Percentiles rank a stretch among this genome's conserved stretches.
These are phyloP conservation scores for Diabrotica balteata DNA, from an alignment of 2,888 invertebrate genomes.

Conservation along the genomic window DNA sequence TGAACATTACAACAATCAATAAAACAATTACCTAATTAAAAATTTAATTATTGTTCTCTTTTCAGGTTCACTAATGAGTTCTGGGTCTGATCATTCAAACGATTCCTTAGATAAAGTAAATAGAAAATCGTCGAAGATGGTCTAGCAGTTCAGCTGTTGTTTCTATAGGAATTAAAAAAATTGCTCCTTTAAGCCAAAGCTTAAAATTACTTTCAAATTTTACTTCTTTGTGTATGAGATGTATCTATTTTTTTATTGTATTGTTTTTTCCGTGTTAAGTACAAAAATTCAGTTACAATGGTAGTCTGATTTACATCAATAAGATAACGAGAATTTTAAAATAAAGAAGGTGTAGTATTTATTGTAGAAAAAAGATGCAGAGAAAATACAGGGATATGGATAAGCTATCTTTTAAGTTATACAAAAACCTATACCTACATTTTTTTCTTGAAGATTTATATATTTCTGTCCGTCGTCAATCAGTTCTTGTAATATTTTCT, in stretches of 20 bases:
- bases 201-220: slow-evolving; percentile 5
- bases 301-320: too few species aligned
- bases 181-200: slow-evolving; percentile 25
- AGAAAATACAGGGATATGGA: too few species aligned
- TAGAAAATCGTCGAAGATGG: slow-evolving; percentile 53
- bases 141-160: slow-evolving; percentile 43
- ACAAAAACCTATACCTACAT: too few species aligned
- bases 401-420: too few species aligned
- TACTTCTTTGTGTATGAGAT: slow-evolving; percentile 1
- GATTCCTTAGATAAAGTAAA: slow-evolving; percentile 63
- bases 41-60: slow-evolving; percentile 31
- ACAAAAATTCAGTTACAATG: too few species aligned
- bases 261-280: slow-evolving; percentile 2
- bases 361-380: too few species aligned
- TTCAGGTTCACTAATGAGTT: slow-evolving; percentile 63
- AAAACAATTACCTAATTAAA: neutral
- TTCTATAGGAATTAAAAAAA: slow-evolving; percentile 25
- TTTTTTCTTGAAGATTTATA: too few species aligned
- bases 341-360: too few species aligned
- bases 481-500: too few species aligned
- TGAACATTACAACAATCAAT: too few species aligned
- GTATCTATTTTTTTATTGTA: slow-evolving; percentile 28
- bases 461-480: too few species aligned
- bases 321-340: too few species aligned
- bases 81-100: slow-evolving; percentile 69